Conservation (phyloP, 2,797 vertebrate genomes). For the Halcyon smyrnensis region DNA sequence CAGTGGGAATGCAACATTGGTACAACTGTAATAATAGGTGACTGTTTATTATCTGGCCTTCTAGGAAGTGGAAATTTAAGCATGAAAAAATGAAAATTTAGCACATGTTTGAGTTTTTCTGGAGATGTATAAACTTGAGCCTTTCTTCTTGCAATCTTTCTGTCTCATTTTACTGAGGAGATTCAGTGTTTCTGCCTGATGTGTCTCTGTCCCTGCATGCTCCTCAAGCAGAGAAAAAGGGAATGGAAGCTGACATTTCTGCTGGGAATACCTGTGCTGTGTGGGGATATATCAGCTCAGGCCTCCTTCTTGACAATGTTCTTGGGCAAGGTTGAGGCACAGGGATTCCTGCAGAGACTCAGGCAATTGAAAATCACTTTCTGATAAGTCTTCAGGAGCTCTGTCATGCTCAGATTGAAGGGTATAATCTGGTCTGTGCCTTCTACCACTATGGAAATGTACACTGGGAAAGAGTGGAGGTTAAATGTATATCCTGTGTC, state of each 20-base stretch:
- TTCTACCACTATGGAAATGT: background rate
- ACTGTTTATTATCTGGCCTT: constrained; percentile 22
- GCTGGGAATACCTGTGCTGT: background rate
- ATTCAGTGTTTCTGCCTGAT: background rate
- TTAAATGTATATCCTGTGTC: background rate
- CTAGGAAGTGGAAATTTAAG: constrained; percentile 14
- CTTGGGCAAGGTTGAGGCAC: background rate
- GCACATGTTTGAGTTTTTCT: background rate
- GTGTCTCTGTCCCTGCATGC: background rate
- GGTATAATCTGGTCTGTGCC: background rate
- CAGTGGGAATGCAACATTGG: background rate
- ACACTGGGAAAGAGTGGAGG: background rate
- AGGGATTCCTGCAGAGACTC: background rate
- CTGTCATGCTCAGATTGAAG: background rate
- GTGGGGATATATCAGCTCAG: background rate
- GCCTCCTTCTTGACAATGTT: background rate
- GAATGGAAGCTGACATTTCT: background rate
- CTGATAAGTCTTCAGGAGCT: background rate
- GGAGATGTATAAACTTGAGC: background rate
- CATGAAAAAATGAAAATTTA: constrained; percentile 23
- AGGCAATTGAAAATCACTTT: background rate
- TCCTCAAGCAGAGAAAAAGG: constrained; percentile 5
- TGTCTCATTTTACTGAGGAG: background rate
- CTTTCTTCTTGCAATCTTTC: background rate
- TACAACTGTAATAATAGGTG: background rate